Evolutionary conservation across 1,140 invertebrate species (phyloP).

Genomic region (Philotrypesis tridentata): DNA sequence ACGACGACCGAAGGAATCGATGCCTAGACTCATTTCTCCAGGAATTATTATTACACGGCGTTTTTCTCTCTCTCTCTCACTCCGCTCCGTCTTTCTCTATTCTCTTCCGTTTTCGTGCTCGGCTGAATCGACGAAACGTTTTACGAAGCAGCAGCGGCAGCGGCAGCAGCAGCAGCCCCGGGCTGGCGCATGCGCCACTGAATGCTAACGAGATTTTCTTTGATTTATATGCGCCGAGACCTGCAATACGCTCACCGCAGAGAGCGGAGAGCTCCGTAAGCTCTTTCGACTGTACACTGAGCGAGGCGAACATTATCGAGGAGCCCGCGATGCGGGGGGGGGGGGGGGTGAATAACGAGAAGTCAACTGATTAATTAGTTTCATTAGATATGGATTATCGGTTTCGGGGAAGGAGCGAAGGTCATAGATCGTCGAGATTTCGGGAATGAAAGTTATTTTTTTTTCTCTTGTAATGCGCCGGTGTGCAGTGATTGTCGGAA

Average conservation of each 20-base stretch:
- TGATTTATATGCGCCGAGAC: conserved; percentile 19
- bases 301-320: background rate
- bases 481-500: no score
- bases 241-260: background rate
- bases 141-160: no score
- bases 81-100: conserved; percentile 27
- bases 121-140: background rate
- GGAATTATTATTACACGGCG: conserved; percentile 49
- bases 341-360: background rate
- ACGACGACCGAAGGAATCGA: background rate
- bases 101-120: background rate
- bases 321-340: no score
- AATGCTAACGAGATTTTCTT: conserved; percentile 32
- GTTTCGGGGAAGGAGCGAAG: background rate
- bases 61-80: conserved; percentile 32
- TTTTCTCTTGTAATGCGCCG: no score
- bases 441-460: no score
- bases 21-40: conserved; percentile 11
- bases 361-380: conserved; percentile 10
- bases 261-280: background rate
- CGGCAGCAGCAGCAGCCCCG: no score
- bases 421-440: no score
- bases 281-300: background rate
- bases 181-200: conserved; percentile 11
- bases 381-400: conserved; percentile 2